Percentiles rank a stretch among this genome's conserved stretches.
Evolutionary conservation across 2,888 invertebrate genomes (phyloP).

Genomic region (Sipha maydis): DNA sequence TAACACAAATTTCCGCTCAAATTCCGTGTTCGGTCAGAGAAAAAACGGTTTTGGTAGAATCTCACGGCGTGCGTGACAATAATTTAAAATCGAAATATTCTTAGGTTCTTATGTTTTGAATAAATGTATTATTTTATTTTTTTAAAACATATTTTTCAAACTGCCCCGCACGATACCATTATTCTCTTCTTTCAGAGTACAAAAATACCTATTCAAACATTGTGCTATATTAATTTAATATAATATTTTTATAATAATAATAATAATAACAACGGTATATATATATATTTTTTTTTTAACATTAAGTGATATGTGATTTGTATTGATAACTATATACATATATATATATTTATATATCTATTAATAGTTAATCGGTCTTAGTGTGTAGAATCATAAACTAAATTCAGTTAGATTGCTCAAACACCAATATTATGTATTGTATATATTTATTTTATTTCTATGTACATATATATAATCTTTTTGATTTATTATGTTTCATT

Average conservation of each 20-base stretch:
- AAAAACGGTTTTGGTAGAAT: conserved; percentile 21
- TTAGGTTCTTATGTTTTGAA: neutral
- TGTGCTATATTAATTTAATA: conserved; percentile 40
- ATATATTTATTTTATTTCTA: neutral
- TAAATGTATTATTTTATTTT: neutral
- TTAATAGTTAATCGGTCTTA: neutral
- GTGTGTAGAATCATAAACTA: conserved; percentile 16
- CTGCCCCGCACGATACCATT: conserved; percentile 5
- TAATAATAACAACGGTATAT: neutral
- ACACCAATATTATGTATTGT: conserved; percentile 22
- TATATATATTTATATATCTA: neutral
- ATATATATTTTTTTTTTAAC: neutral
- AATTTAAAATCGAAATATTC: conserved; percentile 4
- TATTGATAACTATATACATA: neutral
- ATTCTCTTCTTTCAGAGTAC: conserved; percentile 22
- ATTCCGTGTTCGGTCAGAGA: neutral
- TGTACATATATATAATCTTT: neutral
- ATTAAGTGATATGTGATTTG: conserved; percentile 36
- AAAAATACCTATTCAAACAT: conserved; percentile 20
- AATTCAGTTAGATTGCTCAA: conserved; percentile 49
- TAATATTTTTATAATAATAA: conserved; percentile 41
- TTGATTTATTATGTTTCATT: conserved; percentile 7
- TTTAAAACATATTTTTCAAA: neutral
- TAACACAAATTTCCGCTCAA: neutral
- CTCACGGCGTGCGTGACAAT: conserved; percentile 26